Evolutionary conservation across 2,888 invertebrate species (phyloP).

Genomic region (Itoplectis maculator): DNA sequence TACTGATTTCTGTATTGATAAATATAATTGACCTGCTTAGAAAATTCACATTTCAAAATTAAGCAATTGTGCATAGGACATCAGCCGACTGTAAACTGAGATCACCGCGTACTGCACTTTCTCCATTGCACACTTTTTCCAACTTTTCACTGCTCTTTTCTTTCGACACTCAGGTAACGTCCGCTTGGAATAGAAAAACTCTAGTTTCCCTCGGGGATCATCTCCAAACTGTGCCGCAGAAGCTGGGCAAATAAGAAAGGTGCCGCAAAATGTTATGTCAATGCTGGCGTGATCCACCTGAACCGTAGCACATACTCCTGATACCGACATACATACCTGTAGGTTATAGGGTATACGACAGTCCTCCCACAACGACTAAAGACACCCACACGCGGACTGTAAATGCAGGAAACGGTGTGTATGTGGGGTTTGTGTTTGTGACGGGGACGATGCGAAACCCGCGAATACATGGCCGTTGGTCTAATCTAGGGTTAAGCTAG

Average conservation of each 20-base stretch:
- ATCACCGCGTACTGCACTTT: too few species aligned
- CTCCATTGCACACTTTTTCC: too few species aligned
- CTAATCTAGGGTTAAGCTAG: conserved; percentile 80
- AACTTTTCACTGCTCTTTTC: too few species aligned
- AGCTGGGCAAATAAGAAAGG: neutral
- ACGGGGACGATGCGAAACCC: conserved; percentile 69
- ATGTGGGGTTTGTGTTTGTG: conserved; percentile 12
- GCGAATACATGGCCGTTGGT: conserved; percentile 74
- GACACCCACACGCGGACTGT: conserved; percentile 28
- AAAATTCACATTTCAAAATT: too few species aligned
- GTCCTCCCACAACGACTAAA: conserved; percentile 9
- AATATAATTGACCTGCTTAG: neutral
- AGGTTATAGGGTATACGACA: neutral
- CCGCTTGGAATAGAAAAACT: neutral
- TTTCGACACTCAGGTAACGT: too few species aligned
- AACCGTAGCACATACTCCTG: conserved; percentile 17
- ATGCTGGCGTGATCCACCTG: conserved; percentile 8
- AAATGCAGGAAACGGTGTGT: neutral
- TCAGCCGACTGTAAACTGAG: too few species aligned
- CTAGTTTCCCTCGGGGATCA: neutral
- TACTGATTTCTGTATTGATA: conserved; percentile 5
- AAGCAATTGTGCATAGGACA: too few species aligned
- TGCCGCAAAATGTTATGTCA: conserved; percentile 1
- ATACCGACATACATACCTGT: neutral
- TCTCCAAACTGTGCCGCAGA: neutral